phyloP scores from a whole-genome alignment of 2,888 invertebrate genomes.

The Xestia c-nigrum region DNA sequence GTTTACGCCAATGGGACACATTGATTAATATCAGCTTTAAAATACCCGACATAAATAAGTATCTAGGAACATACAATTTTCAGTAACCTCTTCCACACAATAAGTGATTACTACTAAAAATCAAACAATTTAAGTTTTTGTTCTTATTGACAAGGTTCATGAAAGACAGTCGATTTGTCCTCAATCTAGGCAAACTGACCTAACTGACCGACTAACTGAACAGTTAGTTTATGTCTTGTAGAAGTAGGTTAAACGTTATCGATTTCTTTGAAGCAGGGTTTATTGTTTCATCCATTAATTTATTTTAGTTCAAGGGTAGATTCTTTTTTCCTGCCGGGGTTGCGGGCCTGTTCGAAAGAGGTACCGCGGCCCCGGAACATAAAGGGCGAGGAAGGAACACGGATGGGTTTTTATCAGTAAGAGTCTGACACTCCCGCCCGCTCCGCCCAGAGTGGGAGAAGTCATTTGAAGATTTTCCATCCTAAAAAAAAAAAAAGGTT shows the following conservation, averaged over 20 bases:
- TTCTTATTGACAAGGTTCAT: background rate
- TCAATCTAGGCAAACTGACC: background rate
- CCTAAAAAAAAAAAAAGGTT: no score
- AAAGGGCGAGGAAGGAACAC: no score
- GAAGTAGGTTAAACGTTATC: background rate
- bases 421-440: no score
- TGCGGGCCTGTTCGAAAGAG: no score
- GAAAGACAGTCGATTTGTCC: background rate
- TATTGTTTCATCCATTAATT: background rate
- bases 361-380: no score
- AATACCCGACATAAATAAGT: background rate
- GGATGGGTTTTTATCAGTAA: no score
- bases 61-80: background rate
- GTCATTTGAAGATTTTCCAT: no score
- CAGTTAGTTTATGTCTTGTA: background rate
- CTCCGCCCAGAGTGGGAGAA: no score
- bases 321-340: no score
- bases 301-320: background rate
- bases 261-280: background rate
- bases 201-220: background rate
- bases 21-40: no score
- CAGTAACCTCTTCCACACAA: no score
- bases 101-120: background rate
- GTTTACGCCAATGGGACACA: no score
- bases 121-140: background rate